phyloP scores from a whole-genome alignment of 1,140 invertebrate genomes.

The Pseudomyrmex dendroicus region DNA sequence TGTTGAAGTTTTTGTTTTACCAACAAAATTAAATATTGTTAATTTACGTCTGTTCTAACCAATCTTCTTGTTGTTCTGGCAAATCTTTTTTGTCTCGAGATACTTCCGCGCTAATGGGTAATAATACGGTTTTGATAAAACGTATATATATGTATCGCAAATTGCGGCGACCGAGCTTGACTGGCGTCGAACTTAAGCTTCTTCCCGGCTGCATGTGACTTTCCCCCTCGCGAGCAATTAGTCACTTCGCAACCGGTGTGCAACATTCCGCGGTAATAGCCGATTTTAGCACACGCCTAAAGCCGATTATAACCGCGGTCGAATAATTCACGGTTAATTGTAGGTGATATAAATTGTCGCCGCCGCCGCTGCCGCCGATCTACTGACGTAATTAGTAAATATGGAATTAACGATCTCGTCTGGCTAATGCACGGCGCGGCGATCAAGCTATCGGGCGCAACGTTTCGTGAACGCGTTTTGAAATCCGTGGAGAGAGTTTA shows the following conservation, averaged over 20 bases:
- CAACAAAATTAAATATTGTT: too few relatives aligned
- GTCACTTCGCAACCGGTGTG: conserved; percentile 18
- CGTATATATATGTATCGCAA: background rate
- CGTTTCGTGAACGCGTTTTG: conserved; percentile 49
- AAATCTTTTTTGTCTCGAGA: too few relatives aligned
- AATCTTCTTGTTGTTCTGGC: too few relatives aligned
- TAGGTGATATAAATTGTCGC: conserved; percentile 55
- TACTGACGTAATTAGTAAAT: conserved; percentile 60
- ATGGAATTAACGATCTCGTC: conserved; percentile 56
- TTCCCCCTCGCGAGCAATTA: conserved; percentile 37
- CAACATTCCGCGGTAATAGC: conserved; percentile 52
- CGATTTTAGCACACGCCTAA: conserved; percentile 49
- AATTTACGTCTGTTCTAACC: too few relatives aligned
- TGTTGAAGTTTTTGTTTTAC: too few relatives aligned
- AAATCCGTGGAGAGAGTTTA: conserved; percentile 26
- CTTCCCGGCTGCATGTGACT: conserved; percentile 4
- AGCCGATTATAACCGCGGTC: conserved; percentile 39
- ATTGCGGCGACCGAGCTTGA: conserved; percentile 24
- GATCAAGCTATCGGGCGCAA: conserved; percentile 24
- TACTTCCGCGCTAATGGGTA: too few relatives aligned
- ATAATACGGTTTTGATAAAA: background rate
- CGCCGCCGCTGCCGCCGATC: conserved; percentile 19
- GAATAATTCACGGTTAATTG: conserved; percentile 62
- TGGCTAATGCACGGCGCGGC: conserved; percentile 31
- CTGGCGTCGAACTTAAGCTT: conserved; percentile 28